Percentiles rank a stretch among this genome's conserved stretches.
These are phyloP conservation scores for Drymodes brunneopygia DNA, from an alignment of 2,113 vertebrate genomes.

Conservation along the genomic window DNA sequence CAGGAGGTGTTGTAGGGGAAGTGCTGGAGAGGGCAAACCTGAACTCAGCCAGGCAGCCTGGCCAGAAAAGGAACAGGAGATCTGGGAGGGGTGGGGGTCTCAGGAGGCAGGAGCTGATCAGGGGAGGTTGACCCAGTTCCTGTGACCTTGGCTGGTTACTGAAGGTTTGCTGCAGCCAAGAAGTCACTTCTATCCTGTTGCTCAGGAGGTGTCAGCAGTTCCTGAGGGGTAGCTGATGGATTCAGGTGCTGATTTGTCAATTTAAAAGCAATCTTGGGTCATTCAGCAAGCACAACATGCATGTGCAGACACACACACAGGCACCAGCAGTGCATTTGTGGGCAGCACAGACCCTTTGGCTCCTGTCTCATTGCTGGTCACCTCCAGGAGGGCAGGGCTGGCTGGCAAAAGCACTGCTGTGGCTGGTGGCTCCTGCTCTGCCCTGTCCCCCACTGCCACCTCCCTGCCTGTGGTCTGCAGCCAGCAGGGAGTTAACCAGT, in stretches of 20 bases:
- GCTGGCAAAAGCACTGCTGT: accelerated
- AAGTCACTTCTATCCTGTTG: neutral
- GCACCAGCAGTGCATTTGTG: neutral
- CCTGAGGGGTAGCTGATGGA: neutral
- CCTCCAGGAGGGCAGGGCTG: neutral
- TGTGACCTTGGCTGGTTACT: accelerated
- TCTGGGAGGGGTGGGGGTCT: neutral
- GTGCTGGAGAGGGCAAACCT: neutral
- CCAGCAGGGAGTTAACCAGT: neutral
- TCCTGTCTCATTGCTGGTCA: neutral
- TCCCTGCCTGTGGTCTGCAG: neutral
- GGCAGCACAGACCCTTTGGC: neutral
- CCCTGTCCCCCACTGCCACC: neutral
- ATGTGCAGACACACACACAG: accelerated
- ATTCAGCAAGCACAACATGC: neutral
- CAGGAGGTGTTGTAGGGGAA: neutral
- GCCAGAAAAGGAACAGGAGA: neutral
- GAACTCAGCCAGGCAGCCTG: neutral
- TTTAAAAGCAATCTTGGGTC: neutral
- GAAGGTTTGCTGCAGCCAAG: neutral
- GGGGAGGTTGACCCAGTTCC: neutral
- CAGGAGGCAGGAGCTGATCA: neutral
- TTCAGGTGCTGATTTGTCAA: neutral
- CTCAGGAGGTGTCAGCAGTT: neutral
- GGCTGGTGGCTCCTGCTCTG: neutral